Evolutionary conservation across 2,797 vertebrate species (phyloP), one percentile per base, ranked within the genome.

Genomic region (Coracias cyanogaster): DNA sequence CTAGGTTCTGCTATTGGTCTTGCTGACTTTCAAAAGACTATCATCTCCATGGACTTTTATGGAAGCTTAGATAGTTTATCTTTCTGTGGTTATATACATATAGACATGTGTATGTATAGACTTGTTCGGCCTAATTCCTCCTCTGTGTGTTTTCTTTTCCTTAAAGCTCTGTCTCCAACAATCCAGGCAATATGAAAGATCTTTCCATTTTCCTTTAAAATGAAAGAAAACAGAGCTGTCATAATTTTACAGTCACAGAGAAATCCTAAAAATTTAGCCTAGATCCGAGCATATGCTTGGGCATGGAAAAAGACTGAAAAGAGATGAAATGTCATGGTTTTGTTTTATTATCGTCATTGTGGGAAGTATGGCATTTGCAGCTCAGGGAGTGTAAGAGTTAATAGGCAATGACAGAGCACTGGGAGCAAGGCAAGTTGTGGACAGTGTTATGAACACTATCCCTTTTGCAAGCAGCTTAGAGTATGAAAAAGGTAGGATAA

Each of bases 401-500:
- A 89, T 6, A 60, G 21, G n/a, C 21, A 95, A 21, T 54, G 73
- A 69, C 37, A 81, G 72, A 88, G 49, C 31, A 61, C 61, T 83
- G 51, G 25, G 62, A 86, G 78, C 46, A 10, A 11, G 9, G n/a
- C 12, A 78, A 87, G 39, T 37, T 71, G 28, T 57, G 65, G 46
- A 21, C 46, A 21, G 33, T 5, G 6, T 62, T 86, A 78, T 58
- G 76, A 95, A 33, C 79, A 91, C 69, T 77, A 39, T 78, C 58
- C 54, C 41, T 65, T 24, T n/a, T 87, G 31, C 65, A 86, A 61
- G 52, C 58, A 89, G 64, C 80, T 74, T 78, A 74, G 9, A 85
- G 14, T 57, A 51, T 35, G 78, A 62, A 87, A 87, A 81, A 76
- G 49, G 69, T 78, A 64, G 70, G 29, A 83, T 48, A 83, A 86